phyloP scores from a whole-genome alignment of 2,888 invertebrate genomes.

The Rhingia campestris region DNA sequence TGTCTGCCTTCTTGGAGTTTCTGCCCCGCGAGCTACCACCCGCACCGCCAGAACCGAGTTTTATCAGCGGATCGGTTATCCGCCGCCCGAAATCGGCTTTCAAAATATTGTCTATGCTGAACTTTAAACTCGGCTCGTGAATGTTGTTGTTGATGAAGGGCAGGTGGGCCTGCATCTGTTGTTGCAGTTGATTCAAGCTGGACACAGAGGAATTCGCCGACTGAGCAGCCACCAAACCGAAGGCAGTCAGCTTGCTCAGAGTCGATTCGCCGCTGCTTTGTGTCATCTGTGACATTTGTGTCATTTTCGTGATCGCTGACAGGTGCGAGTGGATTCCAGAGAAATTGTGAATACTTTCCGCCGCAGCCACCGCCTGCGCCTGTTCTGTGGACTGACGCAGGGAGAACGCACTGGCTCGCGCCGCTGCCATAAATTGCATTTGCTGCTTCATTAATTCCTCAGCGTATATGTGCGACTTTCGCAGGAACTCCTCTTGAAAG shows the following conservation, averaged over 20 bases:
- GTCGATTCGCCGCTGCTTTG: slow-evolving; percentile 69
- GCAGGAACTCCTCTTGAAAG: slow-evolving; percentile 82
- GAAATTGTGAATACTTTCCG: slow-evolving; percentile 75
- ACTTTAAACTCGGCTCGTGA: slow-evolving; percentile 87
- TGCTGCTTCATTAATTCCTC: slow-evolving; percentile 83
- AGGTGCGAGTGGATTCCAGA: slow-evolving; percentile 87
- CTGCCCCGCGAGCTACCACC: slow-evolving; percentile 55
- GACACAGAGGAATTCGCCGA: slow-evolving; percentile 64
- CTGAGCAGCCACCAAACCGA: slow-evolving; percentile 77
- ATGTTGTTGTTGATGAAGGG: slow-evolving; percentile 80
- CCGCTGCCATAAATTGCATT: slow-evolving; percentile 83
- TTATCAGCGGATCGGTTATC: slow-evolving; percentile 87
- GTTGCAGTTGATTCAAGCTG: slow-evolving; percentile 77
- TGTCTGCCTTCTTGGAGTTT: slow-evolving; percentile 59
- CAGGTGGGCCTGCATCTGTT: slow-evolving; percentile 79
- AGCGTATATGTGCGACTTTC: slow-evolving; percentile 82
- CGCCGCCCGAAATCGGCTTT: slow-evolving; percentile 92
- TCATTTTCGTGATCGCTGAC: slow-evolving; percentile 87
- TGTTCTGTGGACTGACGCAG: slow-evolving; percentile 73
- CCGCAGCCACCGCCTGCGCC: slow-evolving; percentile 36
- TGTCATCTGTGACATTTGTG: slow-evolving; percentile 76
- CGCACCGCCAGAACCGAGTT: slow-evolving; percentile 78
- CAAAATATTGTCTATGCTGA: slow-evolving; percentile 93
- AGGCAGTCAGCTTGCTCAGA: slow-evolving; percentile 80
- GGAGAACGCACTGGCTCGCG: slow-evolving; percentile 80